Percentiles rank a stretch among this genome's conserved stretches.
These are phyloP conservation scores for Molossus molossus DNA, from an alignment of 2,797 vertebrate species.

Conservation along the genomic window DNA sequence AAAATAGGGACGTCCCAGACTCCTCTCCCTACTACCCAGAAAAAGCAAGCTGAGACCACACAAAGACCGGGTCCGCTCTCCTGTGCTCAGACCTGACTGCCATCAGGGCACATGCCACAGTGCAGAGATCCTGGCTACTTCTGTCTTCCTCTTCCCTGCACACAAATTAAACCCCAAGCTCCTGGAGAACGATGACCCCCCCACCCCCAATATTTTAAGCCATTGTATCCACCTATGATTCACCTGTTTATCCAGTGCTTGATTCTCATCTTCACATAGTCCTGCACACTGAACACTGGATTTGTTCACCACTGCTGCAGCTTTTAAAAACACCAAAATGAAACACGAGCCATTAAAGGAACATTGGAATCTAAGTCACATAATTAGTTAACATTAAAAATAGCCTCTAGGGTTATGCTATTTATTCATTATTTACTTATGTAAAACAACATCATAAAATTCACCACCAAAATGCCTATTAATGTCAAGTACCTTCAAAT, in stretches of 20 bases:
- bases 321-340: constrained; percentile 84
- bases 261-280: constrained; percentile 72
- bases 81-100: neutral
- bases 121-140: neutral
- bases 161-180: neutral
- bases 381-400: constrained; percentile 53
- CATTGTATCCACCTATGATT: neutral
- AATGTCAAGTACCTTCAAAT: constrained; percentile 28
- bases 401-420: neutral
- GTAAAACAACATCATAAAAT: constrained; percentile 24
- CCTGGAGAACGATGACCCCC: neutral
- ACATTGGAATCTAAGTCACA: neutral
- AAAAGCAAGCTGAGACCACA: neutral
- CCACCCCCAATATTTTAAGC: neutral
- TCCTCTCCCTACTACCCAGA: neutral
- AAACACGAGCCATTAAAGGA: constrained; percentile 57
- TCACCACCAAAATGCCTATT: constrained; percentile 28
- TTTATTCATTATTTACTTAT: neutral
- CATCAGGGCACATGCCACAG: rapidly evolving
- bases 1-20: neutral
- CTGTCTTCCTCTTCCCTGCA: neutral
- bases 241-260: constrained; percentile 68
- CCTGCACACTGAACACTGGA: constrained; percentile 57
- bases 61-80: neutral
- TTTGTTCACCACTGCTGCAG: constrained; percentile 70